These are phyloP conservation scores for Numenius phaeopus DNA, from an alignment of 2,797 vertebrate genomes.

Conservation along the genomic window DNA sequence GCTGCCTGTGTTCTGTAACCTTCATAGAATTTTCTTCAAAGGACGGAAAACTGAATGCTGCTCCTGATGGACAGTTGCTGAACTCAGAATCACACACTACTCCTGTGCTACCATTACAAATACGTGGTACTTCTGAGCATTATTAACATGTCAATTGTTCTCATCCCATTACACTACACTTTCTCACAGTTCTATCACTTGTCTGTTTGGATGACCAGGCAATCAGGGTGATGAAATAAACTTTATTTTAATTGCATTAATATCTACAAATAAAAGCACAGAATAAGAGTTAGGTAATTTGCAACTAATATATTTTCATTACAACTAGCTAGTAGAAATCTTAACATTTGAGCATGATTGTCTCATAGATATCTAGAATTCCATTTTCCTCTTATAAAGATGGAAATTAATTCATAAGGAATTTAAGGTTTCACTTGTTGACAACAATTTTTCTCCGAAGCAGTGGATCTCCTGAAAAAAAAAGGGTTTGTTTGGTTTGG, in stretches of 20 bases:
- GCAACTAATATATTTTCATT: background rate
- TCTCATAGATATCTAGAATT: background rate
- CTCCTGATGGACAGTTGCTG: background rate
- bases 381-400: background rate
- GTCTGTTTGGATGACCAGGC: background rate
- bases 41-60: background rate
- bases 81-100: background rate
- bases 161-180: background rate
- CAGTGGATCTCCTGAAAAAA: background rate
- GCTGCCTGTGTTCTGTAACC: background rate
- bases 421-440: background rate
- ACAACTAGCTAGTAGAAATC: background rate
- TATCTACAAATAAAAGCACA: background rate
- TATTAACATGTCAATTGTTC: background rate
- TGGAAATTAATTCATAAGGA: background rate
- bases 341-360: background rate
- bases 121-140: background rate
- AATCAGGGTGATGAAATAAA: background rate
- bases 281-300: background rate
- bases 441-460: background rate
- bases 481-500: background rate
- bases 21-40: background rate
- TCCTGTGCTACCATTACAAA: background rate
- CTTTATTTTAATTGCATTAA: background rate
- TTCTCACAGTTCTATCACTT: background rate